Evolutionary conservation across 2,797 vertebrate genomes (phyloP).

Genomic region (Cichlasoma orientale): DNA sequence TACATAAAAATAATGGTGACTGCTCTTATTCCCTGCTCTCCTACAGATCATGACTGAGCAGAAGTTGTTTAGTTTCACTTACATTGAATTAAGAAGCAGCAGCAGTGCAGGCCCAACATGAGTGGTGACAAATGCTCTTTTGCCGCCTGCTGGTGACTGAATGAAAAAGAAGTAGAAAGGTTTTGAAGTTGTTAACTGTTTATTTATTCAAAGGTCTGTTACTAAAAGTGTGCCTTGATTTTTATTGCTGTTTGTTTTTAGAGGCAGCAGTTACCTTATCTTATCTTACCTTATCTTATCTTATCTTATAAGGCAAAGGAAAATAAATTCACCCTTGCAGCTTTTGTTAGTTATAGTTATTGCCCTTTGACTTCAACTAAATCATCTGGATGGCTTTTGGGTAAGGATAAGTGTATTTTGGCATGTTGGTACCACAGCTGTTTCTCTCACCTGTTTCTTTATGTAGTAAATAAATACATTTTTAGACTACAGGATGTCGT

Average conservation of each 20-base stretch:
- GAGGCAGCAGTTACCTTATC: background rate
- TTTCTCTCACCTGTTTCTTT: background rate
- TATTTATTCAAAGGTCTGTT: background rate
- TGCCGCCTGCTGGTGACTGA: background rate
- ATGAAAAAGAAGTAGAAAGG: background rate
- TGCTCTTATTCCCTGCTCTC: background rate
- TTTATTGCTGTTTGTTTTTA: background rate
- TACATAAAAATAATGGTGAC: fast-evolving
- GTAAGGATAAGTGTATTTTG: too few species aligned
- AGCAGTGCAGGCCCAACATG: background rate
- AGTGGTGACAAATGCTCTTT: background rate
- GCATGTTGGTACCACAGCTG: too few species aligned
- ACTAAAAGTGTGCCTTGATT: background rate
- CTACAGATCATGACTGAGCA: background rate
- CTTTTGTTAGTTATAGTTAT: too few species aligned
- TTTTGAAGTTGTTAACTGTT: background rate
- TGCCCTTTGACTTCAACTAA: too few species aligned
- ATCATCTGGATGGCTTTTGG: too few species aligned
- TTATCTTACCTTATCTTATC: too few species aligned
- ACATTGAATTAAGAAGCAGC: too few species aligned
- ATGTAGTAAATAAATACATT: too few species aligned
- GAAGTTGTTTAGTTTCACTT: fast-evolving
- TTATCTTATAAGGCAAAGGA: fast-evolving
- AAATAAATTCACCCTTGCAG: too few species aligned
- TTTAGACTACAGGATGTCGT: too few species aligned